Evolutionary conservation across 1,140 invertebrate species (phyloP).

Genomic region (Drosophila sturtevanti): DNA sequence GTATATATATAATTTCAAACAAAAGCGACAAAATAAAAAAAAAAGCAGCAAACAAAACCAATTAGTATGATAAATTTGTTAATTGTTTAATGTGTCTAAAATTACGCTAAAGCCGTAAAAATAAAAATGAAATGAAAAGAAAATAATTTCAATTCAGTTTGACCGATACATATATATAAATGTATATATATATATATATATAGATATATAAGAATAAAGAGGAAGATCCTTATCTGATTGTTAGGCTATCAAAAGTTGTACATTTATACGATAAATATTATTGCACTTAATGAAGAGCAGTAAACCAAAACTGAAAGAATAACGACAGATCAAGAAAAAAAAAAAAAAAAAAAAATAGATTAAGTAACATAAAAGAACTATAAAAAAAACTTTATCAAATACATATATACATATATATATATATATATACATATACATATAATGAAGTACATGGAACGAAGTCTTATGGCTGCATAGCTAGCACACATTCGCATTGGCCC

Average conservation of each 20-base stretch:
- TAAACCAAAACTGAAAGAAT: background rate
- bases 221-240: conserved; percentile 5
- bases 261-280: background rate
- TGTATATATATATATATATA: no score
- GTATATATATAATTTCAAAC: background rate
- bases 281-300: background rate
- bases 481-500: conserved; percentile 11
- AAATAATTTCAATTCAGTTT: conserved; percentile 1
- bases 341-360: background rate
- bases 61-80: conserved; percentile 44
- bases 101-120: conserved; percentile 13
- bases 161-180: no score
- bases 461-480: conserved; percentile 58
- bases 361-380: conserved; percentile 4
- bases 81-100: conserved; percentile 38
- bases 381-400: conserved; percentile 11
- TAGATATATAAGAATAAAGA: background rate
- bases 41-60: conserved; percentile 10
- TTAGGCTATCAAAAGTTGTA: conserved; percentile 1
- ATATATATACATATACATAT: conserved; percentile 34
- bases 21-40: conserved; percentile 34
- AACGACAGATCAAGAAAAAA: background rate
- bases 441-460: conserved; percentile 70
- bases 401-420: conserved; percentile 19
- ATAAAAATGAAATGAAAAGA: conserved; percentile 14